These are phyloP conservation scores for Chauna torquata DNA, from an alignment of 2,113 vertebrate genomes.

Conservation along the genomic window DNA sequence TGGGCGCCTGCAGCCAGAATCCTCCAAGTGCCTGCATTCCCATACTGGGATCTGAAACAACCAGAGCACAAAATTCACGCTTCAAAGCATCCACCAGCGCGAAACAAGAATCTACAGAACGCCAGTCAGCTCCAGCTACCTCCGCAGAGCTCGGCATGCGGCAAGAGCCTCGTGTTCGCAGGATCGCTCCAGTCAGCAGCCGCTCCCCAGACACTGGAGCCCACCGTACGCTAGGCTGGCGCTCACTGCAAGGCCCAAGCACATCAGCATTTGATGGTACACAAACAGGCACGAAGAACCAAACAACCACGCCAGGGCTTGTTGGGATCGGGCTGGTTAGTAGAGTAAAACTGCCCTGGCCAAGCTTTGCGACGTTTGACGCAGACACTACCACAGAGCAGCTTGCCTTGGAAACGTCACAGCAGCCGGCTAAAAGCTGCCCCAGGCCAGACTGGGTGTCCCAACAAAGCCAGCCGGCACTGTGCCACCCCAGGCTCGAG, in stretches of 20 bases:
- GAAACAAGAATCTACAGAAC: fast-evolving
- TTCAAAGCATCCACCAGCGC: neutral
- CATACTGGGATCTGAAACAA: neutral
- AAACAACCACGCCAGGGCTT: neutral
- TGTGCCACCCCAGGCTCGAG: fast-evolving
- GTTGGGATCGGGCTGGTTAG: neutral
- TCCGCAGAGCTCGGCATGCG: neutral
- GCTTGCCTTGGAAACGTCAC: neutral
- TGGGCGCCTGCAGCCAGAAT: slow-evolving; percentile 19
- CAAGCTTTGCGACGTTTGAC: neutral
- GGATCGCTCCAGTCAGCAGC: fast-evolving
- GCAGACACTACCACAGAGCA: neutral
- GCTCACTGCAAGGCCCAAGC: fast-evolving
- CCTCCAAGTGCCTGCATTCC: slow-evolving; percentile 16
- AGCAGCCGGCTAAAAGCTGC: neutral
- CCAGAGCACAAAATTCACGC: neutral
- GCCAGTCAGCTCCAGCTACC: fast-evolving
- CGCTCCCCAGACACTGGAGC: fast-evolving
- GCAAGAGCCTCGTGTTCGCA: fast-evolving
- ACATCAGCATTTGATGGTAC: neutral
- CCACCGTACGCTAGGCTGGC: fast-evolving
- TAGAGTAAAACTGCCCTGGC: neutral
- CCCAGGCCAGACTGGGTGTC: neutral
- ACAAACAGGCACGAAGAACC: fast-evolving
- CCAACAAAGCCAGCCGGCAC: neutral